Percentiles rank a stretch among this genome's conserved stretches.
These are phyloP conservation scores for Ochotona curzoniae DNA, from an alignment of 2,113 vertebrate genomes.

Conservation along the genomic window DNA sequence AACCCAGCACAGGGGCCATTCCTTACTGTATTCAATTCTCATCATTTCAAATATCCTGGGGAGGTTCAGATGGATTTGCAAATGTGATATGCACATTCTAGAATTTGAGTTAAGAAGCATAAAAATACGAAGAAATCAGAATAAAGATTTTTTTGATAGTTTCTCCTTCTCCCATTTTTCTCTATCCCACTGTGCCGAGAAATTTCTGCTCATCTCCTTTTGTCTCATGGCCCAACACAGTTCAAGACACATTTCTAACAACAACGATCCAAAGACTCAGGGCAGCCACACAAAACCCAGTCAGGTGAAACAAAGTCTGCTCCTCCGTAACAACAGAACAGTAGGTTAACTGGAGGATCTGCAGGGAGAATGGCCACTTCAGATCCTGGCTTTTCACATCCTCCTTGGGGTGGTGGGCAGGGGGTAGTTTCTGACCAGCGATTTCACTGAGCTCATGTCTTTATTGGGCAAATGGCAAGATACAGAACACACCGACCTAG, in stretches of 20 bases:
- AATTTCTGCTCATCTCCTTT: background rate
- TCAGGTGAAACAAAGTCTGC: background rate
- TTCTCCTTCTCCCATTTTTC: background rate
- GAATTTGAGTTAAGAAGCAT: constrained; percentile 24
- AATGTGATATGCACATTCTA: background rate
- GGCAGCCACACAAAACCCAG: background rate
- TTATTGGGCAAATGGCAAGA: background rate
- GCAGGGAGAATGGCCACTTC: background rate
- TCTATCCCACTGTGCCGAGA: background rate
- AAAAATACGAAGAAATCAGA: background rate
- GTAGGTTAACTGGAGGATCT: background rate
- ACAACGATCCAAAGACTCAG: background rate
- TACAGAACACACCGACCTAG: background rate
- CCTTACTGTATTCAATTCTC: background rate
- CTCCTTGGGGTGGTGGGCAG: too few relatives aligned
- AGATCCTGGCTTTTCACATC: background rate
- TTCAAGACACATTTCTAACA: background rate
- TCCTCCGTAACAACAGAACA: background rate
- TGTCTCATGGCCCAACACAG: background rate
- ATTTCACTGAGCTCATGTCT: background rate
- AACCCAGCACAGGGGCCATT: background rate
- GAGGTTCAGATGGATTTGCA: constrained; percentile 29
- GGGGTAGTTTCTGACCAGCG: background rate
- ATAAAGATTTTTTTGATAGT: background rate
- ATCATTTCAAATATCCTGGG: background rate